A percentile compares a stretch with the other conserved stretches of the same genome.
phyloP scores from a whole-genome alignment of 23 tunicate species.

The Halocynthia aurantium region DNA sequence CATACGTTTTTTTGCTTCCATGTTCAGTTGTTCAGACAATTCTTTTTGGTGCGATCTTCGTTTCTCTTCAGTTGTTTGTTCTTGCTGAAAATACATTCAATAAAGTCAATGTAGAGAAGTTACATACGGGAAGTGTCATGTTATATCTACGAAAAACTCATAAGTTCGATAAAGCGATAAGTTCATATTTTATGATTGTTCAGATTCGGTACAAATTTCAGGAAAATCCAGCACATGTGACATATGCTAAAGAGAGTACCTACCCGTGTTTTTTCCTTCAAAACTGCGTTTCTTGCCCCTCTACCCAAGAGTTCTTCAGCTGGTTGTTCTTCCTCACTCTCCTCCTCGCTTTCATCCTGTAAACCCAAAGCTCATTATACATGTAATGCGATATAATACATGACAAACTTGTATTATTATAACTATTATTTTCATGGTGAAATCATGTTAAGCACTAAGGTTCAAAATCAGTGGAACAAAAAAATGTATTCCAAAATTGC shows the following conservation, averaged over 20 bases:
- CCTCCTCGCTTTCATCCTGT: slow-evolving; percentile 89
- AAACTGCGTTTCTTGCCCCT: slow-evolving; percentile 84
- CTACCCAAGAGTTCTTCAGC: slow-evolving; percentile 75
- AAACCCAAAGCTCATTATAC: not conserved
- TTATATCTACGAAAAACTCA: no score
- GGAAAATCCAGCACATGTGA: not conserved
- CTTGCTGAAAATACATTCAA: slow-evolving; percentile 50
- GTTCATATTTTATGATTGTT: no score
- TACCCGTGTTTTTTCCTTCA: slow-evolving; percentile 88
- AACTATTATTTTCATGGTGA: no score
- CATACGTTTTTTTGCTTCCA: slow-evolving; percentile 71
- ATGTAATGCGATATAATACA: no score
- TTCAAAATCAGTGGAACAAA: no score
- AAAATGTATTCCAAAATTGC: no score
- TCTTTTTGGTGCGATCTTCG: slow-evolving; percentile 79
- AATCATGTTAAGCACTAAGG: no score
- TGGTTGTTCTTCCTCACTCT: slow-evolving; percentile 53
- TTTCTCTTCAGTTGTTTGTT: slow-evolving; percentile 77
- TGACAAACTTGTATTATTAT: no score
- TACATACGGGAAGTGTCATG: no score
- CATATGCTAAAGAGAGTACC: not conserved
- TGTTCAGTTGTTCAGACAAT: slow-evolving; percentile 52
- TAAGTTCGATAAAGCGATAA: no score
- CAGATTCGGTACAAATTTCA: no score
- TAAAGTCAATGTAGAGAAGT: no score